Percentiles rank a stretch among this genome's conserved stretches.
These are phyloP conservation scores for Phalacrocorax pelagicus DNA, from an alignment of 2,113 vertebrate genomes.

Conservation along the genomic window DNA sequence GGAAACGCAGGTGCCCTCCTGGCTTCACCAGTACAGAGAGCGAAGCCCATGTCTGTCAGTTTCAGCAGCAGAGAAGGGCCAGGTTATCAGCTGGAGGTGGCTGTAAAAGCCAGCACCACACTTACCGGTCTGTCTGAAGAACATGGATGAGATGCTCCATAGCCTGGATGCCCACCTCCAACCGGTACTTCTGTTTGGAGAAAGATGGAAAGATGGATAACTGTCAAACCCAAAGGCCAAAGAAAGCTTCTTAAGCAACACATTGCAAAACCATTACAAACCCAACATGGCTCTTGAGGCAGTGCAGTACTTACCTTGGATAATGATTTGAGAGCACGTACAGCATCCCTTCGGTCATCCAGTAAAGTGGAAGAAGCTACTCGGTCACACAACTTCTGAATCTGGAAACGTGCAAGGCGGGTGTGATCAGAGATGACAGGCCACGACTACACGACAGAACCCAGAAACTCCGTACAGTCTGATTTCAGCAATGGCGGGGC, in stretches of 20 bases:
- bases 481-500: too few relatives aligned
- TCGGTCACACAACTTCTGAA: conserved; percentile 95
- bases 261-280: accelerated
- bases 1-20: neutral
- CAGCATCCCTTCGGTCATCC: conserved; percentile 94
- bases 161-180: conserved; percentile 93
- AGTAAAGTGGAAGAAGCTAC: conserved; percentile 95
- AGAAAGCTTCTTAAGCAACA: accelerated
- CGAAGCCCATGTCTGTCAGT: accelerated
- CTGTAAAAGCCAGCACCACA: neutral
- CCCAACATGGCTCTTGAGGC: accelerated
- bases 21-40: accelerated
- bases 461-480: too few relatives aligned
- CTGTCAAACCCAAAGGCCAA: accelerated
- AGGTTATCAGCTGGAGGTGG: accelerated
- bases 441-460: too few relatives aligned
- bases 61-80: too few relatives aligned
- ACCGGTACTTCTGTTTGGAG: conserved; percentile 86
- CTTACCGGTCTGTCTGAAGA: conserved; percentile 94
- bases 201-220: neutral
- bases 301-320: conserved; percentile 73
- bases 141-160: conserved; percentile 93
- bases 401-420: conserved; percentile 70
- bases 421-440: neutral
- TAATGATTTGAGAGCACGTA: conserved; percentile 92